Percentiles rank a stretch among this genome's conserved stretches.
Conservation (phyloP, 1,140 invertebrate genomes). For the Drosophila kikkawai region DNA sequence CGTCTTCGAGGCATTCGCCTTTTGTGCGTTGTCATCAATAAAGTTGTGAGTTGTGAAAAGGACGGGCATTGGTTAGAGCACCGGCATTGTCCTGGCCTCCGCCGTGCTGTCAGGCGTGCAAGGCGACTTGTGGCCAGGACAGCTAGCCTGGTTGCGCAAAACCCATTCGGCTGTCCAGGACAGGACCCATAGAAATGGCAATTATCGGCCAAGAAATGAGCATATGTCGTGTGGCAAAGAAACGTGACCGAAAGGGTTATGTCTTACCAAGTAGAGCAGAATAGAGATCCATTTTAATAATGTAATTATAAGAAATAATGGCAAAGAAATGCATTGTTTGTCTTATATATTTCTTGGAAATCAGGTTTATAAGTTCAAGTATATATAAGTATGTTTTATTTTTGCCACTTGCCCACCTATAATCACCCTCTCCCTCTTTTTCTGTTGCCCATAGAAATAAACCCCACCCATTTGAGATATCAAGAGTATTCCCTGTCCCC, state of each 20-base stretch:
- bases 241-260: conserved; percentile 38
- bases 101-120: conserved; percentile 23
- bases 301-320: neutral
- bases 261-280: neutral
- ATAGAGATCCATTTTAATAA: neutral
- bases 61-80: conserved; percentile 13
- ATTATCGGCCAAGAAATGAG: conserved; percentile 44
- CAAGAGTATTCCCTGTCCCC: neutral
- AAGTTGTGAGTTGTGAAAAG: conserved; percentile 49
- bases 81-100: conserved; percentile 21
- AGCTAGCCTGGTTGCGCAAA: conserved; percentile 36
- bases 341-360: neutral
- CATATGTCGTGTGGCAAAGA: conserved; percentile 36
- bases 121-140: conserved; percentile 26
- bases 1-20: conserved; percentile 33
- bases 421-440: neutral
- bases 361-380: neutral
- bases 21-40: conserved; percentile 45
- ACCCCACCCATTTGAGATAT: neutral
- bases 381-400: neutral
- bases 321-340: neutral
- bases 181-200: conserved; percentile 25
- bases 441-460: neutral
- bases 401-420: neutral
- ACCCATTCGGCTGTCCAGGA: conserved; percentile 28